Base-by-base conservation (phyloP, 1,140 invertebrate genomes). In the Drosophila athabasca region DNA sequence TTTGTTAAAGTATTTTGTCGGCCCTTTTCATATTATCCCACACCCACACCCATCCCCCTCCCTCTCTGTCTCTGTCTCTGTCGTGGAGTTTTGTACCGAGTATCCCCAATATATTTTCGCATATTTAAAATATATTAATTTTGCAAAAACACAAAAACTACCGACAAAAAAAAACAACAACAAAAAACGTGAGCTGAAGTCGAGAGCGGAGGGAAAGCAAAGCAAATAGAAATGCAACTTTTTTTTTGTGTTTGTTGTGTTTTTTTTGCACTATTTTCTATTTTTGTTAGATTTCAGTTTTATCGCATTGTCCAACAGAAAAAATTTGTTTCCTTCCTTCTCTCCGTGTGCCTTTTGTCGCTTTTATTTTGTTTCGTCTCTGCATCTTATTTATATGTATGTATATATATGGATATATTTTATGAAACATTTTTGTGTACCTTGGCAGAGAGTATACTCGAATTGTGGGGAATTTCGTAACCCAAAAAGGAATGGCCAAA, bases 1-100 rank as follows among this genome's bases (percentile, higher is more conserved):
- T 81, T 81, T 81, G 62, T 77, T 67, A 64, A 82, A 77, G 60
- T 81, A 81, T 81, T 81, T 81, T 82, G 69, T 64, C 69, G 68
- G 54, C 73, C 50, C 62, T 60, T 24, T 66, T 39, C 65, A 62
- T 80, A 76, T 69, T 57, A 79, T 35, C 8, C 31, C 6, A 0
- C 26, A 29, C 29, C 29, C 7, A 31, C 29, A 19, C 7, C 7
- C 29, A 9, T 39, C 45, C 55, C 59, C 35, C 31, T 15, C 24
- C 1, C 45, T 15, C 45, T 24, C 13, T 31, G 11, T 5, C 24
- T 6, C 6, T 17, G 7, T 43, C 43, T 11, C 3, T 15, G 13
- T 22, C 29, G 13, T 17, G 26, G 22, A 11, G 17, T 44, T 54
- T 4, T 24, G 24, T 3, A 24, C n/a, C 24, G 24, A 24, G 24